Evolutionary conservation across 2,888 invertebrate genomes (phyloP).

Genomic region (Raillietiella orientalis): DNA sequence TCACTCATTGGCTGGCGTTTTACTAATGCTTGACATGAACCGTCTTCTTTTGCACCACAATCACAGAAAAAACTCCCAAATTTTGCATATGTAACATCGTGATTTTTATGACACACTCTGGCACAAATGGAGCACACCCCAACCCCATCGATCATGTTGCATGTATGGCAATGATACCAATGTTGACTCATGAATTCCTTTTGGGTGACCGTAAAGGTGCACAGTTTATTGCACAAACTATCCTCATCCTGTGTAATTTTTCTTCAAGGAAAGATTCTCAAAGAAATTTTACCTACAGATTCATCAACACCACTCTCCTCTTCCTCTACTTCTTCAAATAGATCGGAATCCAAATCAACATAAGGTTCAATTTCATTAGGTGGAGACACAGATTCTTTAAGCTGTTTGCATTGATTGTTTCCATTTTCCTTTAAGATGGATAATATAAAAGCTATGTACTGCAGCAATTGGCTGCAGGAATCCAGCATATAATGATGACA

Average conservation of each 20-base stretch:
- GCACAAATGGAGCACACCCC: slow-evolving; percentile 96
- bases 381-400: slow-evolving; percentile 6
- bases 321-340: slow-evolving; percentile 63
- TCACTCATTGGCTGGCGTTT: no score
- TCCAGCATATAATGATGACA: no score
- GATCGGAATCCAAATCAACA: slow-evolving; percentile 30
- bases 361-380: slow-evolving; percentile 6
- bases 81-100: slow-evolving; percentile 88
- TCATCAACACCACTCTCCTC: slow-evolving; percentile 78
- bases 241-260: slow-evolving; percentile 32
- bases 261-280: not conserved
- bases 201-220: slow-evolving; percentile 85
- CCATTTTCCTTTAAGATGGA: no score
- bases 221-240: slow-evolving; percentile 57
- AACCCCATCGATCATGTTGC: slow-evolving; percentile 90
- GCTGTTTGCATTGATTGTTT: no score
- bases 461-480: no score
- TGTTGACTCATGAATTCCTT: slow-evolving; percentile 91
- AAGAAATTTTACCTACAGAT: slow-evolving; percentile 18
- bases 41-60: slow-evolving; percentile 84
- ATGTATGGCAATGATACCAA: slow-evolving; percentile 98
- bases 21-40: slow-evolving; percentile 24
- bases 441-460: no score
- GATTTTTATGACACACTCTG: slow-evolving; percentile 78
- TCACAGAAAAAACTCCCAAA: slow-evolving; percentile 98